Conservation (phyloP, 2,113 vertebrate species). For the Tragelaphus buxtoni region DNA sequence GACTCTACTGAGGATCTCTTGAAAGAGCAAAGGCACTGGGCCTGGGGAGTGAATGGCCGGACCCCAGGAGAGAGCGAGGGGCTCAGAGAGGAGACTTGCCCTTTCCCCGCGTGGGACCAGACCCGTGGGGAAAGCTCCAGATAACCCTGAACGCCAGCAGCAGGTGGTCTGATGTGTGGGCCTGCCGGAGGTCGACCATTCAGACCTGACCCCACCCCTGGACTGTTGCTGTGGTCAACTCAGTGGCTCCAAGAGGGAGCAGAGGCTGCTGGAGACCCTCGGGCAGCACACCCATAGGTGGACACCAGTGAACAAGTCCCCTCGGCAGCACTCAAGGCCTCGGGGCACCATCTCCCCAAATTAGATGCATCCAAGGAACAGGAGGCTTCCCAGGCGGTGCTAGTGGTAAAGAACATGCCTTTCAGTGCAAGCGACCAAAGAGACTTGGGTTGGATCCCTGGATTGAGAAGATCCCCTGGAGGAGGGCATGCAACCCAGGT, state of each 20-base stretch:
- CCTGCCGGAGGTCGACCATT: background rate
- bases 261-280: fast-evolving
- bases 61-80: background rate
- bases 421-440: background rate
- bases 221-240: background rate
- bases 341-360: background rate
- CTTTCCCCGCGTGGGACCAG: background rate
- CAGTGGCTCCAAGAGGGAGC: no score
- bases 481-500: background rate
- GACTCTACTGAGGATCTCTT: background rate
- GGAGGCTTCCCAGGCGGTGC: background rate
- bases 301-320: no score
- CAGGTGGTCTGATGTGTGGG: background rate
- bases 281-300: fast-evolving
- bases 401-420: fast-evolving
- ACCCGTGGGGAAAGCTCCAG: background rate
- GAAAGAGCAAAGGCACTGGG: background rate
- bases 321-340: background rate
- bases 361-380: background rate
- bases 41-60: background rate
- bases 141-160: background rate
- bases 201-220: background rate
- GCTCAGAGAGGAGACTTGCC: background rate
- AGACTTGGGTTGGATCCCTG: background rate
- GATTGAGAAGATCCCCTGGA: background rate